phyloP scores from a whole-genome alignment of 2,113 vertebrate species.

The Trichomycterus rosablanca region DNA sequence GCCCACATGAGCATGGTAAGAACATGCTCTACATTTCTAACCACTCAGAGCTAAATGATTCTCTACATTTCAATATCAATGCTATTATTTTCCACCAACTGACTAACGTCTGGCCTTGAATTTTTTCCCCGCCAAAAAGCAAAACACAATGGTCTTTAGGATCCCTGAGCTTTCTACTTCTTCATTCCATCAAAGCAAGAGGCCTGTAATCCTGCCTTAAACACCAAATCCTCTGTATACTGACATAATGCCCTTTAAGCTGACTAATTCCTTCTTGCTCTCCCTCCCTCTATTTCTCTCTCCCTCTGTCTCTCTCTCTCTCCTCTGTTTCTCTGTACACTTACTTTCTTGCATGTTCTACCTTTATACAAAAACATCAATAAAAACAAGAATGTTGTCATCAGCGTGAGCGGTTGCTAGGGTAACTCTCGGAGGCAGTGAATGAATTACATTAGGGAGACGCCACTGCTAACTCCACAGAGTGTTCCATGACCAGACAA shows the following conservation, averaged over 20 bases:
- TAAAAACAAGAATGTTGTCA: conserved; percentile 48
- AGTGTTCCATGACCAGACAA: conserved; percentile 36
- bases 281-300: conserved; percentile 18
- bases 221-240: conserved; percentile 44
- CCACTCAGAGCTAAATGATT: too few species aligned
- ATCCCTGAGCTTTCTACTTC: conserved; percentile 20
- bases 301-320: not conserved
- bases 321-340: conserved; percentile 15
- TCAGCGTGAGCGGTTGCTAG: conserved; percentile 60
- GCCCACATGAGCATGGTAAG: too few species aligned
- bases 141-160: conserved; percentile 34
- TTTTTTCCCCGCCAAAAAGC: conserved; percentile 10
- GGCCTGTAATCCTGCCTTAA: conserved; percentile 43
- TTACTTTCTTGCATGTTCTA: conserved; percentile 36
- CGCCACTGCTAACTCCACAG: conserved; percentile 60
- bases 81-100: too few species aligned
- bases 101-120: too few species aligned
- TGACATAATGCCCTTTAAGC: conserved; percentile 51
- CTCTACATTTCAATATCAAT: too few species aligned
- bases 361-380: conserved; percentile 47
- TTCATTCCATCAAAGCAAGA: conserved; percentile 38
- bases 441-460: conserved; percentile 61
- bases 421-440: conserved; percentile 56
- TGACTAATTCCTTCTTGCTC: conserved; percentile 46
- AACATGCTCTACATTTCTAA: too few species aligned